Conservation (phyloP, 92 coral and sea anemone genomes). For the Desmophyllum pertusum region DNA sequence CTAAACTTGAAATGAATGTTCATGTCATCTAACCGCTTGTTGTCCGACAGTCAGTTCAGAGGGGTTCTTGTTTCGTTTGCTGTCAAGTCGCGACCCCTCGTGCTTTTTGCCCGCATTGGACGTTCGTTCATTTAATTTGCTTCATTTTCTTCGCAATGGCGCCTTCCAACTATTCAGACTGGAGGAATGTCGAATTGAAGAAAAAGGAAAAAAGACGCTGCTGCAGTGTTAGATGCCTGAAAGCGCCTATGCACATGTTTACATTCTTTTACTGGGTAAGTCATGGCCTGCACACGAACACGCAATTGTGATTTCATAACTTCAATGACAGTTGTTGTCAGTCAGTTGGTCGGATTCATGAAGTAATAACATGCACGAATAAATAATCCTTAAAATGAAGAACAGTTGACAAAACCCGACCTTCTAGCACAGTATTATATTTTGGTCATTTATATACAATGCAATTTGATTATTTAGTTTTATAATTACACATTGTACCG, state of each 20-base stretch:
- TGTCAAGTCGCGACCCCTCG: not conserved
- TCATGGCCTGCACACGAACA: not conserved
- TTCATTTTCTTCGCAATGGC: not conserved
- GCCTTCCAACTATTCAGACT: slow-evolving; percentile 28
- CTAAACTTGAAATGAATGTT: not conserved
- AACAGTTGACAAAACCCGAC: not conserved
- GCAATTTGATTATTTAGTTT: too few relatives aligned
- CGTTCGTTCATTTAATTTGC: not conserved
- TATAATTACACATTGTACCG: not conserved
- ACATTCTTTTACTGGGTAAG: slow-evolving; percentile 92
- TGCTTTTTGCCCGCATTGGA: not conserved
- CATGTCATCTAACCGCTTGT: not conserved
- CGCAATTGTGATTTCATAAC: not conserved
- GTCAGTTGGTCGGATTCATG: not conserved
- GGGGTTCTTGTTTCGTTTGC: not conserved
- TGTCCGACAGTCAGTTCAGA: too few relatives aligned
- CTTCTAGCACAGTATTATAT: too few relatives aligned
- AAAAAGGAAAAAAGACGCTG: slow-evolving; percentile 62
- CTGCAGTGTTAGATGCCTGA: slow-evolving; percentile 76
- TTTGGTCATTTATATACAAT: too few relatives aligned
- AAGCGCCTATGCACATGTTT: slow-evolving; percentile 79
- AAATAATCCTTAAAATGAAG: not conserved
- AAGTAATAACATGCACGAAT: not conserved
- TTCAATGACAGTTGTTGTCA: not conserved
- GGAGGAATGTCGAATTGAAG: slow-evolving; percentile 34